phyloP scores from a whole-genome alignment of 2,888 invertebrate genomes.

The Pedicia rivosa region DNA sequence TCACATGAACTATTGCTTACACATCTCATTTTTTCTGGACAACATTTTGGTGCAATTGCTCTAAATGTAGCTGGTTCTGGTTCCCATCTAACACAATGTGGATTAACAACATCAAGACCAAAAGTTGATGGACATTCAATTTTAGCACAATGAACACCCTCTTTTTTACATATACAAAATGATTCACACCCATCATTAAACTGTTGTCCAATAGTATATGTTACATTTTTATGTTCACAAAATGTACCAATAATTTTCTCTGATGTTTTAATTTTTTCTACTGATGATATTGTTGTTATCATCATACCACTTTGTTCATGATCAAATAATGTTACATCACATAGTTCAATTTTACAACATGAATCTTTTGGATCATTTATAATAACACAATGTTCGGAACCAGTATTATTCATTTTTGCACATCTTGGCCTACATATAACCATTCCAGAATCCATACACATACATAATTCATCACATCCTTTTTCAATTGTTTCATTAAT shows the following conservation, averaged over 20 bases:
- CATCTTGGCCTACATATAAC: constrained; percentile 61
- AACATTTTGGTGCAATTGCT: constrained; percentile 62
- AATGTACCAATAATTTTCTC: constrained; percentile 18
- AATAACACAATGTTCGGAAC: constrained; percentile 59
- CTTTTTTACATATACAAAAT: constrained; percentile 56
- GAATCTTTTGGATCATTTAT: constrained; percentile 67
- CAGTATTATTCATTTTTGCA: constrained; percentile 36
- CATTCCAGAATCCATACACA: constrained; percentile 55
- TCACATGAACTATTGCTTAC: constrained; percentile 68
- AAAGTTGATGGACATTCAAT: constrained; percentile 72
- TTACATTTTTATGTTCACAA: constrained; percentile 23
- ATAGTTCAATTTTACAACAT: constrained; percentile 73
- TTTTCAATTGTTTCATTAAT: constrained; percentile 59
- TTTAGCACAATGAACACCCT: constrained; percentile 58
- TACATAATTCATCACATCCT: constrained; percentile 65
- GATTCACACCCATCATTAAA: constrained; percentile 71
- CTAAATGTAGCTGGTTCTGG: constrained; percentile 55
- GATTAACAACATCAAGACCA: constrained; percentile 69
- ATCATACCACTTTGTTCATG: constrained; percentile 39
- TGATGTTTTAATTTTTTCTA: constrained; percentile 14
- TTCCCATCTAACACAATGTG: constrained; percentile 75
- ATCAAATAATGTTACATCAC: constrained; percentile 67
- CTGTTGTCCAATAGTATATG: constrained; percentile 41
- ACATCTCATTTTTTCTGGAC: constrained; percentile 62
- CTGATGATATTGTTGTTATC: constrained; percentile 14